A percentile compares a stretch with the other conserved stretches of the same genome.
Conservation (phyloP, 2,797 vertebrate species). For the Notolepis coatsorum region DNA sequence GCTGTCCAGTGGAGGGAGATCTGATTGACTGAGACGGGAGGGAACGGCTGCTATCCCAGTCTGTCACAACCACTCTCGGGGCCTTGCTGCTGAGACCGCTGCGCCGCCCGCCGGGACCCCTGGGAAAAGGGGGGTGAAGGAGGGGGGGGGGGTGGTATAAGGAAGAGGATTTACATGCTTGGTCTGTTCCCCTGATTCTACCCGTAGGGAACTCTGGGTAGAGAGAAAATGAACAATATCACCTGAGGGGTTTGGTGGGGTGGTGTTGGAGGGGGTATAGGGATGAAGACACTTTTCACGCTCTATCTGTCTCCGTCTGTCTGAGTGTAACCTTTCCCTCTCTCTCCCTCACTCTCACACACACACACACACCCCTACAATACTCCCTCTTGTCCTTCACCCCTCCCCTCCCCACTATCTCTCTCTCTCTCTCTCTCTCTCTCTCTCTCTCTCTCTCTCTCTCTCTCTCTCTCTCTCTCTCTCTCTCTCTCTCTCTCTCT, state of each 20-base stretch:
- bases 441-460: constrained; percentile 2
- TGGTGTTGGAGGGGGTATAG: constrained; percentile 8
- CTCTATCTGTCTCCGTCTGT: constrained; percentile 34
- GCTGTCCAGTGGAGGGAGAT: constrained; percentile 45
- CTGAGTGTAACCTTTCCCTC: no score
- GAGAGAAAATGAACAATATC: constrained; percentile 49
- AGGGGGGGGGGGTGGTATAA: constrained; percentile 9
- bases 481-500: not conserved
- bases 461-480: constrained; percentile 16
- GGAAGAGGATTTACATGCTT: constrained; percentile 52
- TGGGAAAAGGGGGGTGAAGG: constrained; percentile 37
- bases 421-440: no score
- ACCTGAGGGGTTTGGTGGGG: constrained; percentile 27
- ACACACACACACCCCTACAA: no score
- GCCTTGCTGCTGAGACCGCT: constrained; percentile 66
- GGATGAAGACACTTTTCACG: constrained; percentile 28
- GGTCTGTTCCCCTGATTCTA: constrained; percentile 60
- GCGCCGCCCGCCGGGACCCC: constrained; percentile 40
- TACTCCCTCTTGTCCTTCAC: no score
- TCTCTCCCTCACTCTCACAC: not conserved
- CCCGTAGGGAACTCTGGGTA: constrained; percentile 54
- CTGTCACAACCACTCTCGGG: constrained; percentile 74
- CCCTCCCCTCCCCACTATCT: not conserved
- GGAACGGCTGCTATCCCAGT: constrained; percentile 68
- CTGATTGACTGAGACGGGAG: constrained; percentile 73